Base-by-base conservation (phyloP, 2,113 vertebrate genomes). In the Lynx canadensis region DNA sequence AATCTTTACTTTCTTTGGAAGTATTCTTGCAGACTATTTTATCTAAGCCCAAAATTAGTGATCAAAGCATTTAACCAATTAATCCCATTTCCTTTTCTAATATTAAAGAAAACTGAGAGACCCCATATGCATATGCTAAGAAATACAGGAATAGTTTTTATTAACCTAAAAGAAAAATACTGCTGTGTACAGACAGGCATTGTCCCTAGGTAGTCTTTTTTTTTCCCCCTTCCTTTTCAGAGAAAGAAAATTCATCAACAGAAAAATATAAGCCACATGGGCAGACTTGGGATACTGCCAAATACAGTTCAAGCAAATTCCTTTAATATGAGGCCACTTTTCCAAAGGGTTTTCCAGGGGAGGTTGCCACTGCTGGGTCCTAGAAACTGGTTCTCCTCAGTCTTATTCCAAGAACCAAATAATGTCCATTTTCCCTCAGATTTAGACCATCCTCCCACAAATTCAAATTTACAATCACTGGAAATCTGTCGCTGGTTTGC, bases 181-280 rank as follows among this genome's bases (percentile, higher is more conserved):
- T 80, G 57, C 38, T 86, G 8, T n/a, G 63, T 71, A 93, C 0
- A 91, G 29, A 93, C 0, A 91, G 29, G 36, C 57, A 93, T 4
- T 86, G 12, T 85, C 68, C 13, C 18, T 65, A 66, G 29, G 27
- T 21, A 90, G 15, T 29, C 15, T 29, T 69, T 55, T n/a, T 57
- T 79, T 57, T 36, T 33, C 7, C 5, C 41, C 41, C 16, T 14
- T 27, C 3, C 36, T 96, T 78, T 93, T 86, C 48, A 73, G 65
- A 94, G 80, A 87, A 94, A 96, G 86, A 97, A 96, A 95, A 84
- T n/a, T 78, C 33, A 95, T 80, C 45, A 80, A 63, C 38, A 95
- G n/a, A 90, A 93, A 89, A 96, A 95, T 45, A 66, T 19, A 97
- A 97, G 78, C 89, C 81, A 82, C 63, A 78, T 36, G 84, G 13